phyloP scores from a whole-genome alignment of 2,888 invertebrate species.

The Crematogaster levior region DNA sequence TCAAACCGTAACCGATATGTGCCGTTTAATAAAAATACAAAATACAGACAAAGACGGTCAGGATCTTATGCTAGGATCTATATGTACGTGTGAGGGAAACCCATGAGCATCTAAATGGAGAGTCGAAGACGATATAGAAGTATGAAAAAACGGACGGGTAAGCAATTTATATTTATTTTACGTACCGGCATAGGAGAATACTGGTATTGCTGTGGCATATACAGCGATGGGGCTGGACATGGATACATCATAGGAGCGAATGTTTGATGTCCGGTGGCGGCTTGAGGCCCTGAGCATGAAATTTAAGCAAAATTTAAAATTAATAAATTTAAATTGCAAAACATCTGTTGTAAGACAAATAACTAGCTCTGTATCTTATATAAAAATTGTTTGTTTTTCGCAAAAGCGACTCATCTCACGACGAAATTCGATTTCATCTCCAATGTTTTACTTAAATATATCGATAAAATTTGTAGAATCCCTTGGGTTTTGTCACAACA shows the following conservation, averaged over 20 bases:
- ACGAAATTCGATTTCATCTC: neutral
- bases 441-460: neutral
- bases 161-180: conserved; percentile 51
- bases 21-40: conserved; percentile 73
- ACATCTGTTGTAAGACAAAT: neutral
- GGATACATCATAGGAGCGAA: conserved; percentile 85
- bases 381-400: neutral
- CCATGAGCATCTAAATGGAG: conserved; percentile 36
- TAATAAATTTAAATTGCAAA: neutral
- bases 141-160: conserved; percentile 32
- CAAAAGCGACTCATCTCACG: neutral
- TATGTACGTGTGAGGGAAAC: conserved; percentile 33
- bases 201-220: conserved; percentile 85
- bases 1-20: conserved; percentile 84
- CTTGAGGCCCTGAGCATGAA: conserved; percentile 80
- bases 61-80: conserved; percentile 59
- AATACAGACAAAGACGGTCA: conserved; percentile 64
- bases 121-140: conserved; percentile 48
- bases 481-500: neutral
- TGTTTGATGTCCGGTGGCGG: conserved; percentile 83
- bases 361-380: neutral
- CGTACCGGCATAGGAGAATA: conserved; percentile 85
- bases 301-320: neutral
- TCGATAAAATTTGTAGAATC: neutral
- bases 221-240: conserved; percentile 84